Percentiles rank a stretch among this genome's conserved stretches.
Evolutionary conservation across 2,888 invertebrate species (phyloP).

Genomic region (Heliconius erato): DNA sequence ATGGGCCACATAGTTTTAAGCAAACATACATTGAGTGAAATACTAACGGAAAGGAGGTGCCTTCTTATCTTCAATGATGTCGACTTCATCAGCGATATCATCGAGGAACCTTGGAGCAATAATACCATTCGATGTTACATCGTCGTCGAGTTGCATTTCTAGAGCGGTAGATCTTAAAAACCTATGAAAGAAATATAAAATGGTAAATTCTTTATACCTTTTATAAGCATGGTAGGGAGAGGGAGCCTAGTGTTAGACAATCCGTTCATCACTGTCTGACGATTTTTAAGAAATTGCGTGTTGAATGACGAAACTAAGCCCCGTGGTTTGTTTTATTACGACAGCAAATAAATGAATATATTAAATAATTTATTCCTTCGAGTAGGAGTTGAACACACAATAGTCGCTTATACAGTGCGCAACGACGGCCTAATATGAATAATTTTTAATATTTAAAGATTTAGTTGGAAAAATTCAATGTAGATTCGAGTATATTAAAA

Average conservation of each 20-base stretch:
- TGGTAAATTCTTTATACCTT: too few species aligned
- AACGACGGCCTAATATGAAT: background rate
- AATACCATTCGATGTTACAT: slow-evolving; percentile 90
- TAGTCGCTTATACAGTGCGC: background rate
- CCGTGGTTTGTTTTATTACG: background rate
- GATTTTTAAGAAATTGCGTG: too few species aligned
- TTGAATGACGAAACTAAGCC: too few species aligned
- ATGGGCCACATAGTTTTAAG: background rate
- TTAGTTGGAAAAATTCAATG: background rate
- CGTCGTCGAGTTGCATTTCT: slow-evolving; percentile 90
- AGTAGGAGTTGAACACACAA: background rate
- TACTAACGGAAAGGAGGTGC: slow-evolving; percentile 92
- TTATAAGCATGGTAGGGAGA: too few species aligned
- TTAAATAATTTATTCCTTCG: background rate
- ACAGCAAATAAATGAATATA: background rate
- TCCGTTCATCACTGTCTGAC: too few species aligned
- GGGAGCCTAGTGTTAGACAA: too few species aligned
- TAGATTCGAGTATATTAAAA: background rate
- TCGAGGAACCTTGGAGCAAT: slow-evolving; percentile 93
- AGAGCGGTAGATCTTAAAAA: slow-evolving; percentile 92
- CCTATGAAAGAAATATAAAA: slow-evolving; percentile 65
- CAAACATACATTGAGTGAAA: background rate
- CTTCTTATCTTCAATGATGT: slow-evolving; percentile 92
- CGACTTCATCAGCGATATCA: slow-evolving; percentile 93
- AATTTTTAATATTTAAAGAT: background rate